Evolutionary conservation across 1,140 invertebrate genomes (phyloP), one percentile per base, ranked within the genome.

Genomic region (Macrobrachium rosenbergii): DNA sequence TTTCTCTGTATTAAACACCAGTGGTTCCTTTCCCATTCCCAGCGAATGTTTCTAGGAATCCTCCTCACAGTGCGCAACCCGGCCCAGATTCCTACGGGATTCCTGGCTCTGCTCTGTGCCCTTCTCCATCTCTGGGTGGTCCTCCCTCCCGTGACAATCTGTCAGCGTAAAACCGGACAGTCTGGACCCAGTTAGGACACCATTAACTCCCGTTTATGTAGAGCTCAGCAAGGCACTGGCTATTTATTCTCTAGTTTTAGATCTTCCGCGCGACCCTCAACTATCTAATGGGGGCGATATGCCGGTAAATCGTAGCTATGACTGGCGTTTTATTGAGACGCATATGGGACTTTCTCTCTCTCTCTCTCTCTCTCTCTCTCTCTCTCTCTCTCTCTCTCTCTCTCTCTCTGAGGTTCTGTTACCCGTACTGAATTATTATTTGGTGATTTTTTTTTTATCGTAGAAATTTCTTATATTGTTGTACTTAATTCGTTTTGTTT

Each of bases 331-430:
- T 72, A 72, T 72, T 72, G 69, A 43, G 21, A 52, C 52, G 52
- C 52, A 52, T 52, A 52, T 52, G 52, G 52, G 52, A 52, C 78
- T 63, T n/a, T 80, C 78, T 63, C 60, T 63, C 78, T 37, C 60
- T 63, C 78, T 80, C 60, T 63, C 78, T 63, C 78, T 80, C 78
- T 63, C 78, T 80, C 78, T 63, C 78, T 80, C 78, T 80, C 78
- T 63, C 8, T 64, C 59, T 80, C 78, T 62, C 78, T 80, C 19
- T 23, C 63, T 52, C 63, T 52, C 64, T 82, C 63, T 43, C 43
- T 67, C 64, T 67, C 64, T 67, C 23, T 28, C 64, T 67, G 7
- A 10, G 8, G 0, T 16, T 28, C 64, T 67, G 3, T 28, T 17
- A 11, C 19, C 17, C 5, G 7, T 67, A 2, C 0, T 67, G 3